Conservation (phyloP, 2,888 invertebrate genomes). For the Clistopyga incitator region DNA sequence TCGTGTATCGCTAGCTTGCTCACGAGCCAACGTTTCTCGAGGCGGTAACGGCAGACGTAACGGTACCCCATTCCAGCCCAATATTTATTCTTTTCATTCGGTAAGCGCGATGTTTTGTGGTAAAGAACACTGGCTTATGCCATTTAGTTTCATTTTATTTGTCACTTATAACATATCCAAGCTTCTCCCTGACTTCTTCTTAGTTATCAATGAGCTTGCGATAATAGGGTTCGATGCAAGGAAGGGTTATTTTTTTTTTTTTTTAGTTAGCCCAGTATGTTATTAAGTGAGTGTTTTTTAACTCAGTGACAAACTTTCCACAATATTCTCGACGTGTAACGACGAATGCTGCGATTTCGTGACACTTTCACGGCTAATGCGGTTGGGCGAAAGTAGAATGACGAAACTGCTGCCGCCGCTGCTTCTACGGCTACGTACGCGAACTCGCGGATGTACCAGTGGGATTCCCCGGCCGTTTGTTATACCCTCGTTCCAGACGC, state of each 20-base stretch:
- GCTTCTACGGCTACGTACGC: slow-evolving; percentile 45
- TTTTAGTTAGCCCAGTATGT: background rate
- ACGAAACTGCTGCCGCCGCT: slow-evolving; percentile 73
- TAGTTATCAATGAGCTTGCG: background rate
- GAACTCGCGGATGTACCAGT: slow-evolving; percentile 54
- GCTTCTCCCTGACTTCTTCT: background rate
- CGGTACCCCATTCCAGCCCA: slow-evolving; percentile 83
- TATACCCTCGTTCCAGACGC: slow-evolving; percentile 9
- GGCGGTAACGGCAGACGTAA: slow-evolving; percentile 84
- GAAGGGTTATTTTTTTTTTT: background rate
- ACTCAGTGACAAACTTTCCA: slow-evolving; percentile 5
- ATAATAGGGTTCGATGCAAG: background rate
- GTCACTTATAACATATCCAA: background rate
- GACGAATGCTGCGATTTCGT: slow-evolving; percentile 74
- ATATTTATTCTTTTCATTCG: slow-evolving; percentile 82
- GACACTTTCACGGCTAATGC: slow-evolving; percentile 81
- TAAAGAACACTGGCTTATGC: background rate
- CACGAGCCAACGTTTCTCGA: slow-evolving; percentile 74
- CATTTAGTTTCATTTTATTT: background rate
- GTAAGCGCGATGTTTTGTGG: slow-evolving; percentile 71
- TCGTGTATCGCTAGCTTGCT: slow-evolving; percentile 16
- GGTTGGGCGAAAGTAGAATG: slow-evolving; percentile 81
- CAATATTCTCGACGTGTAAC: slow-evolving; percentile 33
- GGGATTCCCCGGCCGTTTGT: slow-evolving; percentile 31
- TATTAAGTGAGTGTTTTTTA: slow-evolving; percentile 15